Conservation (phyloP, 2,888 invertebrate species). For the Synergus japonicus region DNA sequence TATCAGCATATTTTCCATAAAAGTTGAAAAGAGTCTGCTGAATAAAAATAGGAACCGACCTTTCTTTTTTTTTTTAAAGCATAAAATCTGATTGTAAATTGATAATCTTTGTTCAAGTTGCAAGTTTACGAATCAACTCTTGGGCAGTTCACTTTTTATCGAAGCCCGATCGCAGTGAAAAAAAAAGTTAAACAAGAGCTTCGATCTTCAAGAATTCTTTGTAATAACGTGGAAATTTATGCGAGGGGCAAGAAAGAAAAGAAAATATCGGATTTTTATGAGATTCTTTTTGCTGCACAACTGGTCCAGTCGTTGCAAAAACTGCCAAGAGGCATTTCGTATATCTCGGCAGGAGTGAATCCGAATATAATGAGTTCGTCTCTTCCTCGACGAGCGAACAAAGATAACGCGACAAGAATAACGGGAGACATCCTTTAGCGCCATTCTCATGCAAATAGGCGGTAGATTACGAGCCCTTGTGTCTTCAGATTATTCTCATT, state of each 20-base stretch:
- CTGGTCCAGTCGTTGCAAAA: slow-evolving; percentile 18
- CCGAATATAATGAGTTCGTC: slow-evolving; percentile 57
- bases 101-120: not conserved
- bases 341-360: slow-evolving; percentile 46
- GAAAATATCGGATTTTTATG: slow-evolving; percentile 23
- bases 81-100: not conserved
- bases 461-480: slow-evolving; percentile 71
- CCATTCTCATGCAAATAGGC: slow-evolving; percentile 73
- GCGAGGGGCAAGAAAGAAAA: not conserved
- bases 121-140: slow-evolving; percentile 7
- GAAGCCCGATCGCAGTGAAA: not conserved
- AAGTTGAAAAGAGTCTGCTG: slow-evolving; percentile 42
- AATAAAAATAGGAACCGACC: not conserved
- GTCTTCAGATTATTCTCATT: slow-evolving; percentile 71
- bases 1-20: not conserved
- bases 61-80: not conserved
- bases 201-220: not conserved
- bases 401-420: slow-evolving; percentile 71
- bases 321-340: slow-evolving; percentile 39
- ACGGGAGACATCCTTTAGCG: slow-evolving; percentile 72
- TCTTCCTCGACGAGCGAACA: slow-evolving; percentile 51
- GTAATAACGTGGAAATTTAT: not conserved
- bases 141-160: not conserved
- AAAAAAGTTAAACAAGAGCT: not conserved
- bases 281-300: not conserved